Evolutionary conservation across 2,797 vertebrate genomes (phyloP), one percentile per base, ranked within the genome.

Genomic region (Eremophila alpestris): DNA sequence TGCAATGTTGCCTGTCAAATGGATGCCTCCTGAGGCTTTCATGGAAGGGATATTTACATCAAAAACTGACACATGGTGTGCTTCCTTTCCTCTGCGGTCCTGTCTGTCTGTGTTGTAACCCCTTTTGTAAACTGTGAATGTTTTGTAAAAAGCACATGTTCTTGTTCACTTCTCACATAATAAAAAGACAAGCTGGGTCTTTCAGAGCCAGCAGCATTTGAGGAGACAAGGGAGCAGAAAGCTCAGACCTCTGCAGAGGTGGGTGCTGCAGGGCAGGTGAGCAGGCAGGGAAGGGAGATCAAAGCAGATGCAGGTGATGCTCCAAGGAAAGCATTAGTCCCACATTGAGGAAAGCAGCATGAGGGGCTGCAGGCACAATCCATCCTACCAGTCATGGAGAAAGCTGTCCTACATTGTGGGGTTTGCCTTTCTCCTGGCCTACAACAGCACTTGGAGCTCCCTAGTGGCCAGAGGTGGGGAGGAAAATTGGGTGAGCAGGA

Each of bases 21-120:
- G 99, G 99, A 99, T 99, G 99, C 99, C 99, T 54, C 99, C 99
- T 1, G 99, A 99, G 95, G 99, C 99, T 96, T 99, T 99, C 97
- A 99, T 99, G 99, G 99, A 99, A 96, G 99, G 99, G 60, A 99
- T 99, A 97, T 99, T 99, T 95, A 99, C 99, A 43, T 99, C 99
- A 20, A 99, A 99, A 97, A 99, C 99, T n/a, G 99, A 99, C 88
- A 99, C 99, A 0, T 99, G 99, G 99, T 99, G 93, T 91, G 98
- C 93, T 84, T 59, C 24, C 60, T 82, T 70, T 82, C 64, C 49
- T 67, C 24, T 1, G 16, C 58, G 49, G 7, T 51, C 70, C 2
- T 0, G 11, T 45, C 51, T 29, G 46, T 40, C 51, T 59, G 11
- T 80, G 30, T 63, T 81, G 45, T 59, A 36, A 36, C 36, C 11